Percentiles rank a stretch among this genome's conserved stretches.
These are phyloP conservation scores for Nesoenas mayeri DNA, from an alignment of 2,113 vertebrate genomes.

Conservation along the genomic window DNA sequence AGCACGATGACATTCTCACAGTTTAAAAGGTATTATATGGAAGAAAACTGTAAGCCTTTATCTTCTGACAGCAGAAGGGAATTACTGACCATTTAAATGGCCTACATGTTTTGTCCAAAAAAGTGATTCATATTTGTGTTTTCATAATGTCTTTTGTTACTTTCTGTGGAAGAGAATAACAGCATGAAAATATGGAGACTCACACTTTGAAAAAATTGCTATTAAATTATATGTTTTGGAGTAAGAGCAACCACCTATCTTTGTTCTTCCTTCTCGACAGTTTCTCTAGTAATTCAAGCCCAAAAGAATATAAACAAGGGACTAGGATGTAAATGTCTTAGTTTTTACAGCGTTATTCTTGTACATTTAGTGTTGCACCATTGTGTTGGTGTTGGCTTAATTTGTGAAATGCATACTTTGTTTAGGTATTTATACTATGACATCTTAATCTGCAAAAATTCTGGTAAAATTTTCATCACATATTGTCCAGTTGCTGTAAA, in stretches of 20 bases:
- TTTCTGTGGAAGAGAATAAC: slow-evolving; percentile 48
- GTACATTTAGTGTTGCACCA: fast-evolving
- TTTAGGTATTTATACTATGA: not conserved
- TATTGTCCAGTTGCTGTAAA: not conserved
- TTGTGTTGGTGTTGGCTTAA: not conserved
- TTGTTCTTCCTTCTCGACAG: slow-evolving; percentile 6
- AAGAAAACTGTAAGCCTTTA: slow-evolving; percentile 68
- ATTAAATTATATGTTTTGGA: slow-evolving; percentile 50
- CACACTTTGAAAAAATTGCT: slow-evolving; percentile 27
- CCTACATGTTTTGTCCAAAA: slow-evolving; percentile 61
- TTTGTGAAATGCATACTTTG: not conserved
- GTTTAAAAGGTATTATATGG: slow-evolving; percentile 64
- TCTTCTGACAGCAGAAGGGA: slow-evolving; percentile 70
- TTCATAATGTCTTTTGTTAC: slow-evolving; percentile 64
- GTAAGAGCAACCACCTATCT: not conserved
- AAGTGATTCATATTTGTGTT: slow-evolving; percentile 62
- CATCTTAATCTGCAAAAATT: not conserved
- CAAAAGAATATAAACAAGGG: not conserved
- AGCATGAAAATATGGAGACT: slow-evolving; percentile 20
- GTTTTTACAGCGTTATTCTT: not conserved
- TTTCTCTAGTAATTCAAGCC: not conserved
- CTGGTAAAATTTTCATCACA: not conserved
- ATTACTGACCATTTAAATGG: slow-evolving; percentile 70
- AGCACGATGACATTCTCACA: slow-evolving; percentile 62
- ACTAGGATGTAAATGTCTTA: not conserved